Evolutionary conservation across 2,888 invertebrate genomes (phyloP), one percentile per base, ranked within the genome.

Genomic region (Zonitis immaculata): DNA sequence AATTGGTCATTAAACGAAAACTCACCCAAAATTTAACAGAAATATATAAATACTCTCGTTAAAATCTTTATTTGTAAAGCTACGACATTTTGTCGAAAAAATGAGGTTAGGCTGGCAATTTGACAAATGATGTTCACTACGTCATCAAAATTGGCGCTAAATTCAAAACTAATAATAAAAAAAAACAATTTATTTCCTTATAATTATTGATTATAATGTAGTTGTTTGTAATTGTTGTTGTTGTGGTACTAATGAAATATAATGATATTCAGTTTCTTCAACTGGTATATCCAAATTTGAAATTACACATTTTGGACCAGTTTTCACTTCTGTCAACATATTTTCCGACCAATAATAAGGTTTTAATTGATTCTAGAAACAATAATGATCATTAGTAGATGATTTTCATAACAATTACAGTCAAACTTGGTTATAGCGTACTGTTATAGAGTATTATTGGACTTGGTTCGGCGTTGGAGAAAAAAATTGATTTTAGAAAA

Each of bases 191-290:
- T 16, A 9, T 16, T 16, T 18, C n/a, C 1, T 11, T 9, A 39
- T 18, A 39, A 35, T 35, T 18, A 27, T 35, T 25, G 6, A 47
- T 47, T 50, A 54, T 26, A 56, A 49, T 42, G 44, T 44, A n/a
- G 51, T 49, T 1, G 42, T 44, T 44, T 54, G 45, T 9, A 59
- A 58, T 6, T 54, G 56, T 43, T 51, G 44, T 50, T 70, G 69
- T 56, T 70, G 70, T 1, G 66, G 65, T 59, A 68, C 67, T 27
- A 72, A 54, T 8, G 70, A 66, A 44, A 71, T 63, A 44, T 67
- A 70, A 59, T 69, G 66, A 50, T 60, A 55, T 22, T 59, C 54
- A 6, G 25, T 42, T 20, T 50, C 48, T 14, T 57, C 55, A 9
- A 54, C 49, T 28, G 64, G 58, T 45, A 61, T 47, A 8, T 35